Evolutionary conservation across 2,797 vertebrate species (phyloP).

Genomic region (Meriones psammophilus): DNA sequence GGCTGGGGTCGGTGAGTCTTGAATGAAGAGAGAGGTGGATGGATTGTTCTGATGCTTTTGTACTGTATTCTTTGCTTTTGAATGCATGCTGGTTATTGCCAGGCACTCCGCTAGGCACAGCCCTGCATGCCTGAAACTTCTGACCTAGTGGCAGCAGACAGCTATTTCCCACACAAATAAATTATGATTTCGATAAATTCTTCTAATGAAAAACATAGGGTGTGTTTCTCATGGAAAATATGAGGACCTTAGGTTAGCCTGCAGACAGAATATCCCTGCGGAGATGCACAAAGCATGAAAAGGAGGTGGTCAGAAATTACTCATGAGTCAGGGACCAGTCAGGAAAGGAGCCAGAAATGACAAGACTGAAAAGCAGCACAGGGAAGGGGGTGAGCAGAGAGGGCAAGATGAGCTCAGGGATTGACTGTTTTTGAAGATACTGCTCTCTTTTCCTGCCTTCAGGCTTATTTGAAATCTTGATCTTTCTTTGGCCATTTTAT

Average conservation of each 20-base stretch:
- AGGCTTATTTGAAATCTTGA: slow-evolving; percentile 30
- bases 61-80: slow-evolving; percentile 1
- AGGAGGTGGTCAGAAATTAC: slow-evolving; percentile 65
- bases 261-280: slow-evolving; percentile 49
- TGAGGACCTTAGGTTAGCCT: background rate
- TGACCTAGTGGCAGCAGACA: background rate
- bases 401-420: background rate
- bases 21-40: background rate
- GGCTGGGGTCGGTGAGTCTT: background rate
- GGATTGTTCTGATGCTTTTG: background rate
- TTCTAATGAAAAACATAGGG: slow-evolving; percentile 22
- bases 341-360: slow-evolving; percentile 16
- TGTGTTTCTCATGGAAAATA: slow-evolving; percentile 47
- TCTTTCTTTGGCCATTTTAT: slow-evolving; percentile 10
- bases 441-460: slow-evolving; percentile 32
- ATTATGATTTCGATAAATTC: slow-evolving; percentile 45
- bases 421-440: background rate
- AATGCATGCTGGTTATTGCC: background rate
- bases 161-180: slow-evolving; percentile 30
- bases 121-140: background rate
- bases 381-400: background rate
- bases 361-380: background rate
- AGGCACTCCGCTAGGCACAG: background rate
- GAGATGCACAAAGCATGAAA: slow-evolving; percentile 69
- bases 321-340: slow-evolving; percentile 38